Conservation (phyloP, 2,888 invertebrate species). For the Temnothorax rugatulus region DNA sequence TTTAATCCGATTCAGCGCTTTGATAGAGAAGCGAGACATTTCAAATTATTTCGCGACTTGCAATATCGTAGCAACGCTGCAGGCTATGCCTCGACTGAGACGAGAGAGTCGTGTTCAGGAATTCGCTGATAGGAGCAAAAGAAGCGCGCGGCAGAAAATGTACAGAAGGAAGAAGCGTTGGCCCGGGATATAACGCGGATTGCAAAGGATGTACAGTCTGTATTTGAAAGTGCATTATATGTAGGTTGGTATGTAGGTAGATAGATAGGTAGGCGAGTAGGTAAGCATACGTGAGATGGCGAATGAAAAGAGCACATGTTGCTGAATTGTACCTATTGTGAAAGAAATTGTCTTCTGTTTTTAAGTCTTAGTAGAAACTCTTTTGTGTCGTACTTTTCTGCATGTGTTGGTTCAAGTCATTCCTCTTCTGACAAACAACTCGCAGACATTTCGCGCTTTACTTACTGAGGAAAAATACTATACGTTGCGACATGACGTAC, state of each 20-base stretch:
- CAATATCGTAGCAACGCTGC: slow-evolving; percentile 41
- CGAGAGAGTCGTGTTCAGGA: slow-evolving; percentile 40
- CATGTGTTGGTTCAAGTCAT: slow-evolving; percentile 33
- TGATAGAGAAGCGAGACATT: slow-evolving; percentile 40
- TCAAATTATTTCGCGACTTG: slow-evolving; percentile 44
- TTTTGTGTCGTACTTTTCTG: slow-evolving; percentile 22
- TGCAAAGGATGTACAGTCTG: slow-evolving; percentile 39
- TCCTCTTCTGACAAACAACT: slow-evolving; percentile 10
- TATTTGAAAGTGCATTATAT: slow-evolving; percentile 36
- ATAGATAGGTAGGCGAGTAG: not conserved
- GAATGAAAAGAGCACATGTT: slow-evolving; percentile 3
- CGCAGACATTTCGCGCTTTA: slow-evolving; percentile 10
- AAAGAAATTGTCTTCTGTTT: slow-evolving; percentile 38
- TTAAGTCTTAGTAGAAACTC: slow-evolving; percentile 20
- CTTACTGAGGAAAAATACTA: not conserved
- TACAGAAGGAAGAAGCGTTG: slow-evolving; percentile 37
- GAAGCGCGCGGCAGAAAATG: slow-evolving; percentile 35
- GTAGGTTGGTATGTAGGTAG: not conserved
- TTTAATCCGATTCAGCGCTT: slow-evolving; percentile 37
- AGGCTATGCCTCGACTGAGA: not conserved
- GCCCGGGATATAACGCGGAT: slow-evolving; percentile 34
- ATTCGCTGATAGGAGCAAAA: slow-evolving; percentile 32
- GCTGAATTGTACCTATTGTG: slow-evolving; percentile 40
- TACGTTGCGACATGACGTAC: not conserved
- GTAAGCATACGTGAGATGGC: slow-evolving; percentile 5